Evolutionary conservation across 2,797 vertebrate species (phyloP), one percentile per base, ranked within the genome.

Genomic region (Acrossocheilus fasciatus): DNA sequence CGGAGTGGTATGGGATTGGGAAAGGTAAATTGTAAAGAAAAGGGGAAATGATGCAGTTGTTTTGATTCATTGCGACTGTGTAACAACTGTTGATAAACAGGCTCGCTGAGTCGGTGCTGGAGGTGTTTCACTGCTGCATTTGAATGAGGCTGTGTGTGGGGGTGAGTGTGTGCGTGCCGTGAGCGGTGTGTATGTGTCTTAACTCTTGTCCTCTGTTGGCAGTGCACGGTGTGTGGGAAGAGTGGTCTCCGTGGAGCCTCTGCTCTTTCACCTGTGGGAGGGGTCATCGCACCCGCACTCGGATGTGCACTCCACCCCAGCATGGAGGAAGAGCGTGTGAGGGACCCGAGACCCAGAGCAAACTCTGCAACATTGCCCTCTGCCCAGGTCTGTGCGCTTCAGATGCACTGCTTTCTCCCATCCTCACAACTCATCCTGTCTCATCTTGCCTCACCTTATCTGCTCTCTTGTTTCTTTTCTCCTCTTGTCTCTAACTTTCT

Each of bases 181-280:
- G 90, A 89, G 87, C 90, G 84, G 89, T 83, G 30, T 90, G 87
- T 88, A 89, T 90, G 91, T 91, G 90, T 91, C 91, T 93, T 96
- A 94, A 95, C 89, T 89, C 91, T 91, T 91, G 91, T 93, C 92
- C 93, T 96, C 87, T 95, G 95, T 94, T 87, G 90, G 91, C 98
- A 99, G 98, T 99, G 94, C 98, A 99, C 91, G 98, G 98, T 94
- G 96, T 99, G 89, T 99, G 98, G 98, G 98, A 99, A 93, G 98
- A 99, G 91, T 99, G 98, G 98, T 99, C 98, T 92, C 98, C 98
- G 8, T 99, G 98, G 98, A 99, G 98, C 94, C 96, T 99, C 93
- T 99, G 98, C 94, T 99, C 98, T 82, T 99, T 99, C 95, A 99
- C 98, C 80, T 99, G 98, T 94, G 98, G 98, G 92, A 96, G 98